Conservation (phyloP, 2,888 invertebrate species). For the Pheosia tremula region DNA sequence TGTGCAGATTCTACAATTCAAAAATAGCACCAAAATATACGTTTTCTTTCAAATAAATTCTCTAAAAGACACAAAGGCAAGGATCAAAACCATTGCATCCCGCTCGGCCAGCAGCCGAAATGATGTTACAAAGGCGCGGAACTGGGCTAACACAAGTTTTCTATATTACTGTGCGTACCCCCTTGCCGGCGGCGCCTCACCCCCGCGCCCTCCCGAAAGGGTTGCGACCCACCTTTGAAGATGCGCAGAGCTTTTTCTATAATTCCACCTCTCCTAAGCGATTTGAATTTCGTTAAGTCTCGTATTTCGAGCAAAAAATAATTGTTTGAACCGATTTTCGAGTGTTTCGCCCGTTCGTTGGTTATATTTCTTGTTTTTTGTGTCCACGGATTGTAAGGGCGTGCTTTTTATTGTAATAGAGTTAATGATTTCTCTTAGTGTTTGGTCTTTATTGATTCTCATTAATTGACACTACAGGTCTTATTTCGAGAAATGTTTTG, state of each 20-base stretch:
- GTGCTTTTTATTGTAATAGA: constrained; percentile 29
- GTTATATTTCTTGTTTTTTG: constrained; percentile 52
- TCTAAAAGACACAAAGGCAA: constrained; percentile 41
- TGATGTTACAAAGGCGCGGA: constrained; percentile 84
- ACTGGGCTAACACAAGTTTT: constrained; percentile 85
- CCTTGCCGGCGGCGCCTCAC: constrained; percentile 27
- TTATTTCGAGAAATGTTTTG: neutral
- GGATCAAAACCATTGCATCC: constrained; percentile 47
- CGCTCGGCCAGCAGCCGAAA: constrained; percentile 74
- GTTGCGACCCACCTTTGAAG: constrained; percentile 82
- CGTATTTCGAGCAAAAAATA: constrained; percentile 82
- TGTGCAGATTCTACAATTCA: no score
- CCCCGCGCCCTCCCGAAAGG: constrained; percentile 60
- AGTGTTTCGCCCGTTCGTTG: constrained; percentile 54
- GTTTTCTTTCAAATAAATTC: neutral
- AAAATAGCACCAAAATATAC: no score
- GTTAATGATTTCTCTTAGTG: neutral
- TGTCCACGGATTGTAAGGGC: constrained; percentile 38
- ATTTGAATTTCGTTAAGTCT: constrained; percentile 83
- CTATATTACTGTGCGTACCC: constrained; percentile 82
- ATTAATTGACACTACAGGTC: neutral
- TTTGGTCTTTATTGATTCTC: neutral
- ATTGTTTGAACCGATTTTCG: constrained; percentile 78
- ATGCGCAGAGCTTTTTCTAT: constrained; percentile 83
- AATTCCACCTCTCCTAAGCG: constrained; percentile 80